Evolutionary conservation across 2,888 invertebrate genomes (phyloP).

Genomic region (Polylopha cassiicola): DNA sequence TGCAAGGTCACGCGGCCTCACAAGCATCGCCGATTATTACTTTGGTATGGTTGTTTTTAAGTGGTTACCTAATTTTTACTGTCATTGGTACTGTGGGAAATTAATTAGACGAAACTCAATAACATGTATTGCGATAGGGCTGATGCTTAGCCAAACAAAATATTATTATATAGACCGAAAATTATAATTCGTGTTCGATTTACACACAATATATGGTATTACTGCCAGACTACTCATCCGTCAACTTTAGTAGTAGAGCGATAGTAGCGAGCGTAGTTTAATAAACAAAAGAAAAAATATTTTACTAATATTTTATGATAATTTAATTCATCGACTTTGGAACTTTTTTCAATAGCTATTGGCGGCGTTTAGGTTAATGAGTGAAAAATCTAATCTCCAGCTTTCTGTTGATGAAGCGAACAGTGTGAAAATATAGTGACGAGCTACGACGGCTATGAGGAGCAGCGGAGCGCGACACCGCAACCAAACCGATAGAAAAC

Average conservation of each 20-base stretch:
- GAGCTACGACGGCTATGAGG: constrained; percentile 37
- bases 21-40: constrained; percentile 23
- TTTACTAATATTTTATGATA: too few species aligned
- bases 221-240: too few species aligned
- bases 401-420: constrained; percentile 16
- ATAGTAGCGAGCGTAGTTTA: too few species aligned
- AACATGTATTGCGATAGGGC: too few species aligned
- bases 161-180: too few species aligned
- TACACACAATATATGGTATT: too few species aligned
- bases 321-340: too few species aligned
- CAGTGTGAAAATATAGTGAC: constrained; percentile 39
- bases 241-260: too few species aligned
- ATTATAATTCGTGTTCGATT: too few species aligned
- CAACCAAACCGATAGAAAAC: constrained; percentile 74
- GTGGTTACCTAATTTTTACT: constrained; percentile 1
- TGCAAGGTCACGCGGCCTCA: constrained; percentile 46
- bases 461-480: constrained; percentile 64
- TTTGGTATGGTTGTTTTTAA: background rate
- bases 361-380: background rate
- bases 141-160: too few species aligned
- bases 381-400: constrained; percentile 3
- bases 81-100: constrained; percentile 8
- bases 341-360: background rate
- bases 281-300: too few species aligned
- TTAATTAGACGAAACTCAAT: constrained; percentile 4